Evolutionary conservation across 2,888 invertebrate species (phyloP).

Genomic region (Neoitamus cyanurus): DNA sequence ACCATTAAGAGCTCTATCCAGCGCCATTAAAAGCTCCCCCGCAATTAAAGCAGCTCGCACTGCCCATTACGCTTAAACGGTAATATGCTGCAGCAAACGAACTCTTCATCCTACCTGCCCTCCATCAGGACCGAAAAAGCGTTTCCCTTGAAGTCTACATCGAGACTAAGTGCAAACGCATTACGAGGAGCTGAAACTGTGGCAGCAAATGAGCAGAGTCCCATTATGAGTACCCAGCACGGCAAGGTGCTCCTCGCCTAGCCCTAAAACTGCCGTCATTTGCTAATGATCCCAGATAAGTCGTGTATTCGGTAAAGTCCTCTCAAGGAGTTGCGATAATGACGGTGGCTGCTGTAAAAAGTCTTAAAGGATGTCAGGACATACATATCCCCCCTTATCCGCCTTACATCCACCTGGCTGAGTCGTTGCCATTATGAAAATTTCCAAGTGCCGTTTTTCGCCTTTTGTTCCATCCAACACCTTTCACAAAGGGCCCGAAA

Average conservation of each 20-base stretch:
- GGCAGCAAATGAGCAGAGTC: neutral
- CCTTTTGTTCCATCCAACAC: slow-evolving; percentile 8
- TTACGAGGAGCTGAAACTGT: slow-evolving; percentile 25
- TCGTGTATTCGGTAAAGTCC: neutral
- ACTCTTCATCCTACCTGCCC: neutral
- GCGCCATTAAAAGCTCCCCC: neutral
- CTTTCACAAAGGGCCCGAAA: slow-evolving; percentile 18
- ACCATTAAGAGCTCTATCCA: slow-evolving; percentile 15
- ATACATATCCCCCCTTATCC: neutral
- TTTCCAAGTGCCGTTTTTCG: slow-evolving; percentile 22
- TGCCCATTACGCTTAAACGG: slow-evolving; percentile 23
- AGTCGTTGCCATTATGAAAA: slow-evolving; percentile 19
- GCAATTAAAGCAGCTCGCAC: slow-evolving; percentile 1
- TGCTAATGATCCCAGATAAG: slow-evolving; percentile 37
- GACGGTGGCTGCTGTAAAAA: neutral
- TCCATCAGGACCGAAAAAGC: neutral
- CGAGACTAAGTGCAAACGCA: slow-evolving; percentile 13
- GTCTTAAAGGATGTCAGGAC: neutral
- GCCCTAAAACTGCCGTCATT: neutral
- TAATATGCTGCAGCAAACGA: neutral
- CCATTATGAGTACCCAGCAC: neutral
- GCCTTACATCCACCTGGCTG: neutral
- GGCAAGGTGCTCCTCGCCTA: neutral
- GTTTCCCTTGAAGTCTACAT: neutral
- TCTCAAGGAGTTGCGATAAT: slow-evolving; percentile 22